Conservation (phyloP, 1,140 invertebrate genomes). For the Drosophila insularis region DNA sequence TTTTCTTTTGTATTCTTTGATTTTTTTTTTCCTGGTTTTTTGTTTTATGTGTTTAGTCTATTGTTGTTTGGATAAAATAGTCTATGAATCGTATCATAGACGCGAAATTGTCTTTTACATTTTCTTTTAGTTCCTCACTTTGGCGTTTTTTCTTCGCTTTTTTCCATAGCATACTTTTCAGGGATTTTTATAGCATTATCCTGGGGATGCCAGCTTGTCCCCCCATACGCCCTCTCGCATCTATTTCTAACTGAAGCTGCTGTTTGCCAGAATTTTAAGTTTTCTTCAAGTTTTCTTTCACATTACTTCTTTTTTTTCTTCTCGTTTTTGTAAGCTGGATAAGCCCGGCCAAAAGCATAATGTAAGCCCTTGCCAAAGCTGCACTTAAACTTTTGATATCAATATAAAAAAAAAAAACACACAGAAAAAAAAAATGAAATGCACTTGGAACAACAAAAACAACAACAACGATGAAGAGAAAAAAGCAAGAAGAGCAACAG, state of each 20-base stretch:
- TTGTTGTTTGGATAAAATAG: slow-evolving; percentile 5
- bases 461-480: slow-evolving; percentile 22
- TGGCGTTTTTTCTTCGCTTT: slow-evolving; percentile 1
- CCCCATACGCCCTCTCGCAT: slow-evolving; percentile 27
- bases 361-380: slow-evolving; percentile 74
- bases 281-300: slow-evolving; percentile 11
- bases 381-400: slow-evolving; percentile 81
- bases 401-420: slow-evolving; percentile 49
- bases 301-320: slow-evolving; percentile 16
- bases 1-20: neutral
- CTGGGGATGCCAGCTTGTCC: slow-evolving; percentile 1
- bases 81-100: slow-evolving; percentile 38
- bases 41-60: slow-evolving; percentile 12
- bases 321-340: slow-evolving; percentile 66
- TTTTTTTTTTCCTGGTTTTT: neutral
- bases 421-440: slow-evolving; percentile 35
- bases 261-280: slow-evolving; percentile 44
- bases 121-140: neutral
- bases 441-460: slow-evolving; percentile 15
- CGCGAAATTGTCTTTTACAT: slow-evolving; percentile 13
- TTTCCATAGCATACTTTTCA: slow-evolving; percentile 61
- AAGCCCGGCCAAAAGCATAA: slow-evolving; percentile 69
- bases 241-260: slow-evolving; percentile 40
- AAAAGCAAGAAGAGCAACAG: slow-evolving; percentile 51
- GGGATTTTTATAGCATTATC: slow-evolving; percentile 33